Percentiles rank a stretch among this genome's conserved stretches.
phyloP scores from a whole-genome alignment of 2,888 invertebrate genomes.

The Dicyrtomina minuta region DNA sequence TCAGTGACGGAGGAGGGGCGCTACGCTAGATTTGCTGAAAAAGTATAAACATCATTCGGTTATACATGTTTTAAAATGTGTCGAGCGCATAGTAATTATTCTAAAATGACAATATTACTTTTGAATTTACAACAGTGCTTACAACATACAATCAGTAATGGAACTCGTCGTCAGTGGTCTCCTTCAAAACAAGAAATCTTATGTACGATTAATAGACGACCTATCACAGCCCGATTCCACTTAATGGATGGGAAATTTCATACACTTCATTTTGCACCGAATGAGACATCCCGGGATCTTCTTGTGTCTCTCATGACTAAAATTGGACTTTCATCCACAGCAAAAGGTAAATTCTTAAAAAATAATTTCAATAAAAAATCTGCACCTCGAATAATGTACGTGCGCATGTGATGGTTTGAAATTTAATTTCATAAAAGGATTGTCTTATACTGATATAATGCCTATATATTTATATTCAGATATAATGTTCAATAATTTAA shows the following conservation, averaged over 20 bases:
- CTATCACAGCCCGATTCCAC: slow-evolving; percentile 86
- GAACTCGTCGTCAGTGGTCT: slow-evolving; percentile 77
- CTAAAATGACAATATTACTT: too few species aligned
- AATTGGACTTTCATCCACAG: slow-evolving; percentile 78
- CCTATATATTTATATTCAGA: background rate
- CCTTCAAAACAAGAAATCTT: slow-evolving; percentile 90
- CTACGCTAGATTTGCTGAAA: slow-evolving; percentile 89
- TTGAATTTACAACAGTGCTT: slow-evolving; percentile 62
- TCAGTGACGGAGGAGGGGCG: slow-evolving; percentile 90
- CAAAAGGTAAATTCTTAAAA: slow-evolving; percentile 63
- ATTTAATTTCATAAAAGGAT: too few species aligned
- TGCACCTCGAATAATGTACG: background rate
- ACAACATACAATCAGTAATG: slow-evolving; percentile 66
- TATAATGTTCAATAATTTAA: too few species aligned
- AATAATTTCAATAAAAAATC: slow-evolving; percentile 37
- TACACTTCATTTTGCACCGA: slow-evolving; percentile 91
- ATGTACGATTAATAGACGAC: slow-evolving; percentile 86
- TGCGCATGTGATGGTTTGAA: too few species aligned
- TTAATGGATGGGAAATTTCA: slow-evolving; percentile 94
- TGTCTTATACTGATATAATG: background rate
- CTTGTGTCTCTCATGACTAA: slow-evolving; percentile 83
- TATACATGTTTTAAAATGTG: too few species aligned
- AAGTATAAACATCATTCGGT: slow-evolving; percentile 59
- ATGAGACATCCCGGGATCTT: slow-evolving; percentile 85
- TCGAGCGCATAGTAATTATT: too few species aligned